Base-by-base conservation (phyloP, 1,140 invertebrate species). In the Zaprionus kolodkinae region DNA sequence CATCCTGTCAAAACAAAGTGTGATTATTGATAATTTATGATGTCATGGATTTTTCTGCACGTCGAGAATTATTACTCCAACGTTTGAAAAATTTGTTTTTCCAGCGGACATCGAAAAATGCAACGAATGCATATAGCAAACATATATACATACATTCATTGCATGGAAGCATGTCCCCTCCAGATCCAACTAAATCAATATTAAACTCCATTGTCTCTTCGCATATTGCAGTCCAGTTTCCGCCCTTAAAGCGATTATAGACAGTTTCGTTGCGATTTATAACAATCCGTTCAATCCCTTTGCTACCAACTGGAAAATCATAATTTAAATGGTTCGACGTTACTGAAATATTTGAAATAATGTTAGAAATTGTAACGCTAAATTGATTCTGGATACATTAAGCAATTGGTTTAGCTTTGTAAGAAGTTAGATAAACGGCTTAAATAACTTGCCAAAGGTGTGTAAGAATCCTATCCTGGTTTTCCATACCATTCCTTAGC, bases 11-110 rank as follows among this genome's bases (percentile, higher is more conserved):
- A 88, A 91, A 91, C 84, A 91, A 86, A 91, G 85, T 91, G 88
- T 88, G 88, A 91, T 91, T 91, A 91, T 91, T 81, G 88, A 91
- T 91, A 91, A 91, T 91, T 91, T 91, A 91, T 91, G 88, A 91
- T 91, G 88, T 91, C 84, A 90, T 79, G 79, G 86, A 79, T 74
- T 79, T 79, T 83, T 84, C 84, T 77, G 76, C 64, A 75, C 67
- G 69, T 69, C 64, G 27, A 21, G 70, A 69, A 67, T 79, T 86
- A 87, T 79, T 82, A 69, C 85, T 86, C 43, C 54, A 50, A 35
- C 60, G 64, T 72, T 63, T 69, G 43, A 76, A 60, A 55, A 59
- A 68, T 68, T 66, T 64, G 60, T 50, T 59, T 65, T 70, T 72
- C 25, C 62, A 25, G 40, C 43, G 17, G 35, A 45, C 33, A 40